These are phyloP conservation scores for Temnothorax curvispinosus DNA, from an alignment of 1,140 invertebrate species.

Conservation along the genomic window DNA sequence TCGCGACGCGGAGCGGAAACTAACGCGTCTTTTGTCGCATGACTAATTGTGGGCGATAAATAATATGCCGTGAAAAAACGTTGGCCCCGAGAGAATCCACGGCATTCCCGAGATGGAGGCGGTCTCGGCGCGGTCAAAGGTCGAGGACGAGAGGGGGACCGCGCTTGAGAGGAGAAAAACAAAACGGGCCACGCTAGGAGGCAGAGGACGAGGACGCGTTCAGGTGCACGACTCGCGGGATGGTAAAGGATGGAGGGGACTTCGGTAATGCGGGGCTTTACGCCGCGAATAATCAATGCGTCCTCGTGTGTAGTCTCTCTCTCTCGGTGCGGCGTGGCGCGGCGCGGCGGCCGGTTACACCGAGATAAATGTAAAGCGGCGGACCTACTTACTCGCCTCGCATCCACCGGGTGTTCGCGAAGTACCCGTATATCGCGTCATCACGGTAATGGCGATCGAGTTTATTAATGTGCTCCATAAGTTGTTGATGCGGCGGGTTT, in stretches of 20 bases:
- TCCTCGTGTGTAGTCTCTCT: conserved; percentile 68
- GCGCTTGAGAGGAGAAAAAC: conserved; percentile 24
- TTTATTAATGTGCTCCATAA: conserved; percentile 46
- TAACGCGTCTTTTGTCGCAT: conserved; percentile 76
- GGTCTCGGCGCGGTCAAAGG: conserved; percentile 65
- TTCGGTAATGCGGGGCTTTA: conserved; percentile 73
- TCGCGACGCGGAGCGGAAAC: conserved; percentile 52
- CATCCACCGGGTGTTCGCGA: conserved; percentile 67
- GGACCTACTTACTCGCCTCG: conserved; percentile 68
- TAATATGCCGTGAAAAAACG: conserved; percentile 65
- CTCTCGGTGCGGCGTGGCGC: conserved; percentile 32
- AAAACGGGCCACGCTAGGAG: conserved; percentile 4
- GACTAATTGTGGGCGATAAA: conserved; percentile 74
- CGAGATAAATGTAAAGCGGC: conserved; percentile 73
- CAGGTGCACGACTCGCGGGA: conserved; percentile 67
- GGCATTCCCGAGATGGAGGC: conserved; percentile 51
- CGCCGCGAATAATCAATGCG: conserved; percentile 75
- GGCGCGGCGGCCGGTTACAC: conserved; percentile 65
- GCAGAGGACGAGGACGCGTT: conserved; percentile 61
- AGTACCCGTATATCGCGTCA: conserved; percentile 34
- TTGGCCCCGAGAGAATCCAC: conserved; percentile 34
- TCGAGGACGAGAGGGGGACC: conserved; percentile 63
- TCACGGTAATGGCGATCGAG: conserved; percentile 44
- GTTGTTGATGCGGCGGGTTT: conserved; percentile 3
- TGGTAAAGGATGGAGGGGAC: conserved; percentile 62